Evolutionary conservation across 37 sponge, comb jelly and placozoan genomes (phyloP).

Genomic region (Haliclona indistincta): DNA sequence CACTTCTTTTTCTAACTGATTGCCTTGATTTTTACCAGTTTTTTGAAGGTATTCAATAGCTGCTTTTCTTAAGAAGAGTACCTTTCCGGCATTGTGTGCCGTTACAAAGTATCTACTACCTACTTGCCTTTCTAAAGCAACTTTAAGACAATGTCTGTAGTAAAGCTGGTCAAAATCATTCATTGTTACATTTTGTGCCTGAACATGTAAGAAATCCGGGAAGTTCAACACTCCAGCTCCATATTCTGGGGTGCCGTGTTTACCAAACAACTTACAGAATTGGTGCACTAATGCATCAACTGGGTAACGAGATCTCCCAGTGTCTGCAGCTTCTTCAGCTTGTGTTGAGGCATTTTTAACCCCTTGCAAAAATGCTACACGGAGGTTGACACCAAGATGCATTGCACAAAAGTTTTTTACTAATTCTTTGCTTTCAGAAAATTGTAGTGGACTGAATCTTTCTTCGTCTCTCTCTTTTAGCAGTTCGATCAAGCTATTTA

Average conservation of each 20-base stretch:
- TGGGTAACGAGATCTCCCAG: neutral
- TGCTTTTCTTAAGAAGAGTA: slow-evolving; percentile 26
- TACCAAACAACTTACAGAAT: slow-evolving; percentile 47
- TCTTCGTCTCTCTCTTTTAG: slow-evolving; percentile 16
- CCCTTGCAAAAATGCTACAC: slow-evolving; percentile 39
- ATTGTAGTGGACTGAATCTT: slow-evolving; percentile 9
- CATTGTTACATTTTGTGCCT: neutral
- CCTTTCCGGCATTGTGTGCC: slow-evolving; percentile 38
- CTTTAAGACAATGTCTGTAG: neutral
- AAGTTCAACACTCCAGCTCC: slow-evolving; percentile 29
- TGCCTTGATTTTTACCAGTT: slow-evolving; percentile 28
- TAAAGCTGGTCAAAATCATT: slow-evolving; percentile 5
- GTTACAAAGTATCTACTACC: slow-evolving; percentile 48
- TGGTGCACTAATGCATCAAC: slow-evolving; percentile 38
- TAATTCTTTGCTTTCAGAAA: slow-evolving; percentile 13
- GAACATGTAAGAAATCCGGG: slow-evolving; percentile 13
- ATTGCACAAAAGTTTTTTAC: slow-evolving; percentile 46
- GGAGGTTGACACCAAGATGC: slow-evolving; percentile 50
- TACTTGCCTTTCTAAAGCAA: slow-evolving; percentile 33
- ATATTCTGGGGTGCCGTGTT: slow-evolving; percentile 51
- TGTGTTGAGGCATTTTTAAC: too few relatives aligned
- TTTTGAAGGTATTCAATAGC: slow-evolving; percentile 28
- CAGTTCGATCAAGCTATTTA: slow-evolving; percentile 26
- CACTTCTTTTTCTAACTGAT: slow-evolving; percentile 19
- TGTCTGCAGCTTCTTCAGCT: too few relatives aligned